phyloP scores from a whole-genome alignment of 2,888 invertebrate genomes.

The Opisthograptis luteolata region DNA sequence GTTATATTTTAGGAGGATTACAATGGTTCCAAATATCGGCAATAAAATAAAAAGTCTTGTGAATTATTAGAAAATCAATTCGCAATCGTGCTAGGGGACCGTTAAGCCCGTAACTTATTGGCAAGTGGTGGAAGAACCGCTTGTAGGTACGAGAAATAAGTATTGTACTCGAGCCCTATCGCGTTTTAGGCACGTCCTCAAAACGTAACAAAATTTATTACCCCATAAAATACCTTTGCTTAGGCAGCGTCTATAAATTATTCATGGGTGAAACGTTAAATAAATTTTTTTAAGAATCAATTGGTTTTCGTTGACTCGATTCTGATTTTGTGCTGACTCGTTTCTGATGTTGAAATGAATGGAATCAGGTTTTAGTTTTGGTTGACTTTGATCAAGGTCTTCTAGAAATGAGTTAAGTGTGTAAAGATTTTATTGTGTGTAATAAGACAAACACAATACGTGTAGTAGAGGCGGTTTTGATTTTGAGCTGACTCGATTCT shows the following conservation, averaged over 20 bases:
- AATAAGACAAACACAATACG: too few species aligned
- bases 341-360: too few species aligned
- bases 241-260: constrained; percentile 34
- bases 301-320: constrained; percentile 16
- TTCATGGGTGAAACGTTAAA: constrained; percentile 34
- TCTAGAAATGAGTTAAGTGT: too few species aligned
- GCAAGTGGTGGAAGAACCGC: constrained; percentile 5
- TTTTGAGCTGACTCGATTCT: too few species aligned
- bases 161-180: constrained; percentile 25
- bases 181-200: constrained; percentile 32
- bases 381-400: too few species aligned
- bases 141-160: constrained; percentile 26
- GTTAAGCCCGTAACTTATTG: constrained; percentile 10
- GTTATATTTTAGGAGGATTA: too few species aligned
- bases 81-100: not conserved
- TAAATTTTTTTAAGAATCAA: constrained; percentile 38
- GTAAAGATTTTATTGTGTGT: too few species aligned
- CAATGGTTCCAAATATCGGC: too few species aligned
- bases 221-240: constrained; percentile 37
- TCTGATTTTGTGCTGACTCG: not conserved
- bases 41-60: too few species aligned
- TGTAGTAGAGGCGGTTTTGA: too few species aligned
- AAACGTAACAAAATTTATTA: constrained; percentile 36
- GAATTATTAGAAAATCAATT: constrained; percentile 3
- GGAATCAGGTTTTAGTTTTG: too few species aligned